These are phyloP conservation scores for Berghia stephanieae DNA, from an alignment of 1,140 invertebrate genomes.

Conservation along the genomic window DNA sequence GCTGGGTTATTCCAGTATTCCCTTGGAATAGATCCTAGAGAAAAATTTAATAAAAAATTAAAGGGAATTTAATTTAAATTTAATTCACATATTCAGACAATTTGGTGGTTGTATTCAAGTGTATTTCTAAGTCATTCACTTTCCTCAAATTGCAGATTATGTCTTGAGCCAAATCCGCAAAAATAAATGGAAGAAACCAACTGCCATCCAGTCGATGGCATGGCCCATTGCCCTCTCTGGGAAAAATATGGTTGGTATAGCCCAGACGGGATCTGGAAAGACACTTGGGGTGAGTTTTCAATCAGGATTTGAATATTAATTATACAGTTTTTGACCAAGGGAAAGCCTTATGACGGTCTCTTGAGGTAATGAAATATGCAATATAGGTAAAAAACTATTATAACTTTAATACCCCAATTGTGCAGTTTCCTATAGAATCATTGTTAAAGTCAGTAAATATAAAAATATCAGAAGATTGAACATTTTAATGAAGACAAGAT, in stretches of 20 bases:
- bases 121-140: too few relatives aligned
- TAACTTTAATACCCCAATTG: too few relatives aligned
- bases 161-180: conserved; percentile 60
- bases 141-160: conserved; percentile 67
- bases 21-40: too few relatives aligned
- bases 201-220: conserved; percentile 72
- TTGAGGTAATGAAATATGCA: neutral
- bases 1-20: too few relatives aligned
- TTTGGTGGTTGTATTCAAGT: too few relatives aligned
- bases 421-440: too few relatives aligned
- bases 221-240: conserved; percentile 94
- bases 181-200: conserved; percentile 79
- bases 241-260: conserved; percentile 78
- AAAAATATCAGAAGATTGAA: too few relatives aligned
- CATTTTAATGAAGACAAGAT: too few relatives aligned
- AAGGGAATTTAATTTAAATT: neutral
- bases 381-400: neutral
- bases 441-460: too few relatives aligned
- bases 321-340: neutral
- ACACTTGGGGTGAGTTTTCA: conserved; percentile 62
- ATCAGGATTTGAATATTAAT: neutral
- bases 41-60: too few relatives aligned
- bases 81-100: too few relatives aligned
- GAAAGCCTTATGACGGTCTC: conserved; percentile 8
- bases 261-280: conserved; percentile 70